Percentiles rank a stretch among this genome's conserved stretches.
Evolutionary conservation across 2,113 vertebrate genomes (phyloP).

Genomic region (Peromyscus californicus): DNA sequence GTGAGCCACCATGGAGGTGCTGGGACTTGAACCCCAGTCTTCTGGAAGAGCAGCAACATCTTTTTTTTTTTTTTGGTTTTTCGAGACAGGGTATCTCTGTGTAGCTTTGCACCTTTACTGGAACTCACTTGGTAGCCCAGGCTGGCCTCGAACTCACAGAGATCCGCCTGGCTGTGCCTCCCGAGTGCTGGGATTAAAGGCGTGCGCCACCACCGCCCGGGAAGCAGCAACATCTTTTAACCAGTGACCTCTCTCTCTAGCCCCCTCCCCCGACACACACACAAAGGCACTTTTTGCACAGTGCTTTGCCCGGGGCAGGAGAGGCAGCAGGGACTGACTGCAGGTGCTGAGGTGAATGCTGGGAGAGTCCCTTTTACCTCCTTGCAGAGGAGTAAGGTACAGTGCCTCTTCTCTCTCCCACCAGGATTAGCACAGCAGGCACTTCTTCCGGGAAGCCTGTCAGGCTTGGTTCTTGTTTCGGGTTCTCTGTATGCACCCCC

Average conservation of each 20-base stretch:
- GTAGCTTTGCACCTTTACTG: too few relatives aligned
- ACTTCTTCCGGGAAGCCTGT: slow-evolving; percentile 50
- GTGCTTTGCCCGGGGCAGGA: background rate
- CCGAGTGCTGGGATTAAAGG: too few relatives aligned
- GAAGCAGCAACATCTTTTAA: background rate
- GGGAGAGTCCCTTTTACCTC: background rate
- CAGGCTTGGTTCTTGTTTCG: background rate
- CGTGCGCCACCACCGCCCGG: too few relatives aligned
- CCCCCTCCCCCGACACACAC: too few relatives aligned
- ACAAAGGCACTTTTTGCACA: background rate
- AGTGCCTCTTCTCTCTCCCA: background rate
- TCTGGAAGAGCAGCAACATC: background rate
- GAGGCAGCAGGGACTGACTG: background rate
- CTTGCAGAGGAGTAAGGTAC: background rate
- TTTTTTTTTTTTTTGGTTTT: too few relatives aligned
- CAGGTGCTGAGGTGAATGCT: background rate
- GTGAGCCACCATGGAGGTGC: background rate
- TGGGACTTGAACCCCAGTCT: background rate
- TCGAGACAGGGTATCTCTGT: too few relatives aligned
- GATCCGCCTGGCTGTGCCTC: too few relatives aligned
- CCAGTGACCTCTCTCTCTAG: background rate
- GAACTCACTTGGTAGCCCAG: too few relatives aligned
- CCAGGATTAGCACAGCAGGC: background rate
- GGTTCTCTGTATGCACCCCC: background rate
- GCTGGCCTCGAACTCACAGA: too few relatives aligned